Evolutionary conservation across 1,140 invertebrate species (phyloP).

Genomic region (Caenorhabditis inopinata): DNA sequence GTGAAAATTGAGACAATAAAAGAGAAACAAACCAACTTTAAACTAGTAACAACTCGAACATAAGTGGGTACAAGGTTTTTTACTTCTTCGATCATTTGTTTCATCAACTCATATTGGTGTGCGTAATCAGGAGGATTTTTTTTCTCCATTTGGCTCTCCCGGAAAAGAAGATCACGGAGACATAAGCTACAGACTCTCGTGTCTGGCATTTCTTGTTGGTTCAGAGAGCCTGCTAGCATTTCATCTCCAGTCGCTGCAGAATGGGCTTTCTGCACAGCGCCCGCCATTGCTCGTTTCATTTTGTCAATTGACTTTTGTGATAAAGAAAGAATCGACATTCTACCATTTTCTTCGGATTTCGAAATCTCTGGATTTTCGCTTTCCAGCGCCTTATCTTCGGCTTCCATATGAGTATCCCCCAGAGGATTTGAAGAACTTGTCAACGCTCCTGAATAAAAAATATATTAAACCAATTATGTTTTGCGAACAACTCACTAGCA

Average conservation of each 20-base stretch:
- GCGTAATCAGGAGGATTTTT: slow-evolving; percentile 78
- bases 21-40: slow-evolving; percentile 70
- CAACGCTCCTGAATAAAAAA: slow-evolving; percentile 71
- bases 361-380: not conserved
- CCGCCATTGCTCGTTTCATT: slow-evolving; percentile 23
- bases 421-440: slow-evolving; percentile 68
- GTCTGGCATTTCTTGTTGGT: slow-evolving; percentile 70
- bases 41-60: slow-evolving; percentile 77
- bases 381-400: not conserved
- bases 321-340: not conserved
- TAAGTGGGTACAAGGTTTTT: slow-evolving; percentile 79
- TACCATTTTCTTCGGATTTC: not conserved
- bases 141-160: slow-evolving; percentile 78
- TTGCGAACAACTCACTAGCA: slow-evolving; percentile 75
- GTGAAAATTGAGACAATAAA: slow-evolving; percentile 33
- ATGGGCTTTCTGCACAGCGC: slow-evolving; percentile 19
- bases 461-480: slow-evolving; percentile 3
- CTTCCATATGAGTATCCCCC: not conserved
- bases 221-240: not conserved
- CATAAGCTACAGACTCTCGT: slow-evolving; percentile 83
- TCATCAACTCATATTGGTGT: slow-evolving; percentile 80
- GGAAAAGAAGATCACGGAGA: slow-evolving; percentile 77
- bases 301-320: not conserved
- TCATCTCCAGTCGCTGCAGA: not conserved
- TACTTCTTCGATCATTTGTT: slow-evolving; percentile 76